Evolutionary conservation across 2,113 vertebrate species (phyloP), one percentile per base, ranked within the genome.

Genomic region (Microcebus tavaratra): DNA sequence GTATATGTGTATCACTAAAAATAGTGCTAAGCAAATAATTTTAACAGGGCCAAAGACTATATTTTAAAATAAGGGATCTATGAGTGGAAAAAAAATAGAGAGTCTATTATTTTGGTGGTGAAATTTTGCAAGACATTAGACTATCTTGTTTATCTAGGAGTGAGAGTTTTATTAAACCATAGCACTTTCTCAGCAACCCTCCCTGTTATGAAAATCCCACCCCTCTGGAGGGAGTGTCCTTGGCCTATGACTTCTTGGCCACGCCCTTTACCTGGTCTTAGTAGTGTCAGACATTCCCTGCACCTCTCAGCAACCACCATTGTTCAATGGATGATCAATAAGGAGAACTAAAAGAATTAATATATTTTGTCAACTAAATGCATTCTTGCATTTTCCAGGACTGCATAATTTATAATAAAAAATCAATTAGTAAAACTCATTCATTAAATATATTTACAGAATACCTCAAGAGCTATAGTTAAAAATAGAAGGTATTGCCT

Each of bases 341-440:
- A 94, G 23, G 5, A 96, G 34, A 96, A 83, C 27, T 29, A 36
- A 94, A 96, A 91, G 18, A 95, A 97, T 83, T n/a, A 80, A 96
- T 80, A 5, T 31, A 93, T 91, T 96, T 88, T 88, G 36, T 92
- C 96, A 97, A 93, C 93, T 86, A 94, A 97, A 93, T 88, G 65
- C 53, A 95, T 93, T 81, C 72, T 92, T 92, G 84, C 90, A 90
- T 93, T 98, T 98, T 93, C 88, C 85, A 97, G 86, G 70, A 80
- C 50, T 97, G 83, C 88, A 97, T 98, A 97, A 98, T 98, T 96
- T 97, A 85, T 97, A 96, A 97, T 39, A 89, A 97, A 95, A 95
- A 97, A 65, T 97, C 96, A 94, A 96, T 98, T 97, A 97, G 90
- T 65, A 97, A 95, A 98, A 97, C 50, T 94, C 80, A 89, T 95